Conservation (phyloP, 1,140 invertebrate species). For the Dendrolimus punctatus region DNA sequence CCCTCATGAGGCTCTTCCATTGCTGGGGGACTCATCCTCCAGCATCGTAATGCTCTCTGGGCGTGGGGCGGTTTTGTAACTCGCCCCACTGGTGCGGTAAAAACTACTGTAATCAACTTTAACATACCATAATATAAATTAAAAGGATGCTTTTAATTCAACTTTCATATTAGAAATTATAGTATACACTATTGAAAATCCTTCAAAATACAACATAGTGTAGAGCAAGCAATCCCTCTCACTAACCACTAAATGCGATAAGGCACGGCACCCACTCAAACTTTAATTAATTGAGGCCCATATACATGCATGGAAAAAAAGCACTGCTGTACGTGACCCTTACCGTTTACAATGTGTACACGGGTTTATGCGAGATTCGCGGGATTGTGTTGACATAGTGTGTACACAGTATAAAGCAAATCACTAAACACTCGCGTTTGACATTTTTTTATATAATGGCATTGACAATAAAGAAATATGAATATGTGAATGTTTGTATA, state of each 20-base stretch:
- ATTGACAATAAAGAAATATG: too few relatives aligned
- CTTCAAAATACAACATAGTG: background rate
- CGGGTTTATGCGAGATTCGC: conserved; percentile 6
- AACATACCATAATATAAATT: too few relatives aligned
- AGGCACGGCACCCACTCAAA: conserved; percentile 15
- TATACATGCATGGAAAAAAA: conserved; percentile 19
- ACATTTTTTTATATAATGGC: conserved; percentile 3
- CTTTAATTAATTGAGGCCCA: conserved; percentile 17
- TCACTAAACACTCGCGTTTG: background rate
- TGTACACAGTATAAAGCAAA: background rate
- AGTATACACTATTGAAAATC: too few relatives aligned
- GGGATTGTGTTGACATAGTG: background rate
- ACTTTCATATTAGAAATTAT: too few relatives aligned
- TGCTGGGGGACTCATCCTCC: too few relatives aligned
- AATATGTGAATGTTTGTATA: too few relatives aligned
- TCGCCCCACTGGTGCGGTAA: too few relatives aligned
- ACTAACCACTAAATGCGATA: conserved; percentile 8
- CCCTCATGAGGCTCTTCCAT: too few relatives aligned
- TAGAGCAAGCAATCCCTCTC: background rate
- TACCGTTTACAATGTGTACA: conserved; percentile 3
- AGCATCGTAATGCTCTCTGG: too few relatives aligned
- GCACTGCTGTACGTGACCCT: conserved; percentile 12
- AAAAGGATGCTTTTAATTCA: too few relatives aligned
- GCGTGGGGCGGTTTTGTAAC: too few relatives aligned
- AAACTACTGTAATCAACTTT: too few relatives aligned